Evolutionary conservation across 2,888 invertebrate genomes (phyloP).

Genomic region (Calameuta pallipes): DNA sequence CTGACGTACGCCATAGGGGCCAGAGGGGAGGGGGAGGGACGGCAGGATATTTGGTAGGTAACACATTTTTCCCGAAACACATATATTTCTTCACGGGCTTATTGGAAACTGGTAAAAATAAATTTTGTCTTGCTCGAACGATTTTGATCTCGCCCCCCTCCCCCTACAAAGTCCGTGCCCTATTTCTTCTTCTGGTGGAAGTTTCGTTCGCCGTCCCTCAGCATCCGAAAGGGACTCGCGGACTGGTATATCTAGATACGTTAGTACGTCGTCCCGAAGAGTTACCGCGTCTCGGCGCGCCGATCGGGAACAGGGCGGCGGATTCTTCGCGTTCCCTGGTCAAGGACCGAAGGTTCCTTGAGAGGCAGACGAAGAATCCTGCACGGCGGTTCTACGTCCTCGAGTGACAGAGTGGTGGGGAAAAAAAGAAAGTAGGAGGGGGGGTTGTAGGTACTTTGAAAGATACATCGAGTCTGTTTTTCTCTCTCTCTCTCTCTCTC

Average conservation of each 20-base stretch:
- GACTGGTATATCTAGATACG: neutral
- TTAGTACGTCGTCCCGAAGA: neutral
- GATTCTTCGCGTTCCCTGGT: constrained; percentile 53
- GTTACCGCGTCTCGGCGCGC: neutral
- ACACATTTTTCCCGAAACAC: neutral
- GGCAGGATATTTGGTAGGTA: neutral
- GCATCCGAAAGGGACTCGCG: neutral
- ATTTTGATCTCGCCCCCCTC: neutral
- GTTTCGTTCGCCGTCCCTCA: neutral
- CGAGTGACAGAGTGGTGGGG: constrained; percentile 14
- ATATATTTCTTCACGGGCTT: neutral
- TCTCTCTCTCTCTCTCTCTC: neutral
- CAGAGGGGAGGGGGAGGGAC: too few relatives aligned
- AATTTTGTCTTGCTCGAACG: neutral
- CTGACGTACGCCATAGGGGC: neutral
- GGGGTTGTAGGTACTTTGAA: neutral
- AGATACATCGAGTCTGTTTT: neutral
- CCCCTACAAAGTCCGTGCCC: neutral
- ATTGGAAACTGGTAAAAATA: neutral
- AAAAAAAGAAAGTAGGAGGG: constrained; percentile 5
- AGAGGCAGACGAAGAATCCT: constrained; percentile 34
- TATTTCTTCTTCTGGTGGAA: neutral
- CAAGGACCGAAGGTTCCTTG: constrained; percentile 53
- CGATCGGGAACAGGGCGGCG: constrained; percentile 33
- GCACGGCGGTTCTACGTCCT: constrained; percentile 32